A percentile compares a stretch with the other conserved stretches of the same genome.
These are phyloP conservation scores for Amphibalanus amphitrite DNA, from an alignment of 1,140 invertebrate species.

Conservation along the genomic window DNA sequence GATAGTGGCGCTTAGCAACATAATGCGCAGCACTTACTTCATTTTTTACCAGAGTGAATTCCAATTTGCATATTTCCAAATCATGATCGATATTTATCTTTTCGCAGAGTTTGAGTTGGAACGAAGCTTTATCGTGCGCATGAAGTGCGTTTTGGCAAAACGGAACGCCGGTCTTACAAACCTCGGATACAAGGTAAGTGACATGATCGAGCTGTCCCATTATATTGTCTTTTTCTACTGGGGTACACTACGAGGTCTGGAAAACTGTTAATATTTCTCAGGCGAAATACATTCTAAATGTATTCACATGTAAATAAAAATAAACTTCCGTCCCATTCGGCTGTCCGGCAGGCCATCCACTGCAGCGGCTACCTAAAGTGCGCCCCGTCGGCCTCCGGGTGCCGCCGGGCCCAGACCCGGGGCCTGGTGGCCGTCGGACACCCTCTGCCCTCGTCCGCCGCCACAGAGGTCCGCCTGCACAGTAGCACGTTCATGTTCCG, in stretches of 20 bases:
- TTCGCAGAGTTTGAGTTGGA: constrained; percentile 49
- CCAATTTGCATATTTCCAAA: no score
- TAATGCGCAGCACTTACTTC: no score
- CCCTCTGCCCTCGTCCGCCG: constrained; percentile 78
- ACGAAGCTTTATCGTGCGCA: constrained; percentile 70
- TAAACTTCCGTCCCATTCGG: no score
- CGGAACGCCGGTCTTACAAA: constrained; percentile 87
- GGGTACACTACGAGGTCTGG: no score
- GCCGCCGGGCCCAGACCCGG: constrained; percentile 49
- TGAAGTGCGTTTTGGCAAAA: constrained; percentile 93
- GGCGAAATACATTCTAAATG: no score
- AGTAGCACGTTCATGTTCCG: constrained; percentile 80
- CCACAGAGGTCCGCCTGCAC: constrained; percentile 93
- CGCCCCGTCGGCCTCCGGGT: constrained; percentile 34
- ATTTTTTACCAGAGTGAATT: no score
- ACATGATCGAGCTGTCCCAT: no score
- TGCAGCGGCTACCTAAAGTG: constrained; percentile 89
- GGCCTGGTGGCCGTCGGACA: constrained; percentile 89
- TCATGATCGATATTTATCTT: no score
- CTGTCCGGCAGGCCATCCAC: constrained; percentile 65
- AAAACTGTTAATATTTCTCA: no score
- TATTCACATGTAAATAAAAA: no score
- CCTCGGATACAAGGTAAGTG: constrained; percentile 87
- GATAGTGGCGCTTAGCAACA: no score
- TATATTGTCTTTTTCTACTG: no score